Percentiles rank a stretch among this genome's conserved stretches.
Conservation (phyloP, 2,797 vertebrate genomes). For the Sebastes diaconus region DNA sequence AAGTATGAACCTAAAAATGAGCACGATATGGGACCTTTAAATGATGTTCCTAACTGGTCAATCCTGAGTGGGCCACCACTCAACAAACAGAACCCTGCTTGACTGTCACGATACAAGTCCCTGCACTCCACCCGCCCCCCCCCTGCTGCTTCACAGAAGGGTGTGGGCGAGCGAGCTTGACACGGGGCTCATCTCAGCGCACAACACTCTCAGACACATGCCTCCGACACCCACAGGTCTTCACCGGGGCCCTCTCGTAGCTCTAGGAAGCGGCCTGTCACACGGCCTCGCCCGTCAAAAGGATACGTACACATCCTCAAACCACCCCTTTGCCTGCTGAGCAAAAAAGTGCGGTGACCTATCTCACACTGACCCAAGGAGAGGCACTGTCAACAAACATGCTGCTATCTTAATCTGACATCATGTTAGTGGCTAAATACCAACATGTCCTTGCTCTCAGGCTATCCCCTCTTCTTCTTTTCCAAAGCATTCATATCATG, state of each 20-base stretch:
- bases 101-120: not conserved
- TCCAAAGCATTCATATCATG: not conserved
- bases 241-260: not conserved
- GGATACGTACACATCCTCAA: slow-evolving; percentile 17
- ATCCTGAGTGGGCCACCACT: not conserved
- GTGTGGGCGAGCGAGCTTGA: not conserved
- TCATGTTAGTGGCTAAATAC: slow-evolving; percentile 31
- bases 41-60: not conserved
- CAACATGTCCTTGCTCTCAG: slow-evolving; percentile 13
- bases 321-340: not conserved
- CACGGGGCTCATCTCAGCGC: not conserved
- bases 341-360: slow-evolving; percentile 20
- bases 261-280: slow-evolving; percentile 28
- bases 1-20: too few species aligned
- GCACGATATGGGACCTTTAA: not conserved
- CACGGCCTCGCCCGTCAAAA: not conserved
- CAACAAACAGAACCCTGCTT: not conserved
- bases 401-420: slow-evolving; percentile 29
- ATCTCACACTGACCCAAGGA: slow-evolving; percentile 22
- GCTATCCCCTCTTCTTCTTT: not conserved
- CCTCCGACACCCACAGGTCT: slow-evolving; percentile 22
- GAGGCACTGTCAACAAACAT: slow-evolving; percentile 20
- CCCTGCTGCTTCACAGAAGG: not conserved
- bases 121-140: not conserved
- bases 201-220: slow-evolving; percentile 9